Conservation (phyloP, 2,888 invertebrate genomes). For the Trichacis sp. region DNA sequence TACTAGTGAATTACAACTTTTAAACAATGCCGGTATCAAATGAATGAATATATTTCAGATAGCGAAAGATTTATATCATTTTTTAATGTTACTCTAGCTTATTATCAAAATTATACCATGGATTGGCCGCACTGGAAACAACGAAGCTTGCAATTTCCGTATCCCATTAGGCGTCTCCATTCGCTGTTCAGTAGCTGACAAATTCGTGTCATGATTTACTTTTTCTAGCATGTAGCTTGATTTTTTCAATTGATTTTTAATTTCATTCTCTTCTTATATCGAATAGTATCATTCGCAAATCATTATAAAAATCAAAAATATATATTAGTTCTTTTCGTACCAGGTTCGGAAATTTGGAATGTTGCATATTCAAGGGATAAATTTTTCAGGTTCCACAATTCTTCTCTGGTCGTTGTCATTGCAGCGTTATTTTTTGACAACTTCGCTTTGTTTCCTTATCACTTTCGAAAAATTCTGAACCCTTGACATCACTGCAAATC, state of each 20-base stretch:
- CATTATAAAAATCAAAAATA: no score
- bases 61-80: no score
- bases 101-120: slow-evolving; percentile 57
- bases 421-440: not conserved
- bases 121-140: slow-evolving; percentile 73
- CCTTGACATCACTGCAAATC: no score
- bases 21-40: no score
- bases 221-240: not conserved
- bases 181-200: slow-evolving; percentile 27
- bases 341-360: not conserved
- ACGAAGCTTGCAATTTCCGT: slow-evolving; percentile 75
- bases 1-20: no score
- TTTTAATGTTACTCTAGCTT: no score
- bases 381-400: slow-evolving; percentile 4
- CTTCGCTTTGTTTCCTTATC: no score
- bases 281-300: no score
- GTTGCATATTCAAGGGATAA: not conserved
- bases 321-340: no score
- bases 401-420: slow-evolving; percentile 5
- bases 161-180: slow-evolving; percentile 70
- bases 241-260: not conserved
- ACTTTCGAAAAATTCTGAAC: not conserved
- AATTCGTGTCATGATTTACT: not conserved
- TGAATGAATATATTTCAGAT: no score
- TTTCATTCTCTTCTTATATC: not conserved